phyloP scores from a whole-genome alignment of 2,797 vertebrate species.

The Poeciliopsis turneri region DNA sequence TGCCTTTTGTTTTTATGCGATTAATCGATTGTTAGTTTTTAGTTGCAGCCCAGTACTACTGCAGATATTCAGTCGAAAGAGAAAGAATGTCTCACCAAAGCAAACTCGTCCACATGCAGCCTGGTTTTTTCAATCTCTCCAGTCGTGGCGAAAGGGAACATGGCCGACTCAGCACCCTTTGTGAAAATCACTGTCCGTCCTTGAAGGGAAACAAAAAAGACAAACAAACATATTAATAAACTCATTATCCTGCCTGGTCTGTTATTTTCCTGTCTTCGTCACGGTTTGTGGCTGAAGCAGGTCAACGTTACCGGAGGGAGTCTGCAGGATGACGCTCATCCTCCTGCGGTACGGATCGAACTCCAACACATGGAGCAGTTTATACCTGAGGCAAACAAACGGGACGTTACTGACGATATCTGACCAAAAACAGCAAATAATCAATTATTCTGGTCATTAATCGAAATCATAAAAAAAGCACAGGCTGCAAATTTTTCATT shows the following conservation, averaged over 20 bases:
- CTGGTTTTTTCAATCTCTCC: slow-evolving; percentile 95
- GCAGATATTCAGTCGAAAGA: background rate
- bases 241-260: background rate
- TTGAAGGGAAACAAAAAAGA: slow-evolving; percentile 54
- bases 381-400: slow-evolving; percentile 82
- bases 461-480: too few species aligned
- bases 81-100: slow-evolving; percentile 84
- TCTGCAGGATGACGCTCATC: slow-evolving; percentile 96
- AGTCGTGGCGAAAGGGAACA: slow-evolving; percentile 88
- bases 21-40: too few species aligned
- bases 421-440: background rate
- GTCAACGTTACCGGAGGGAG: slow-evolving; percentile 84
- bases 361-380: slow-evolving; percentile 93
- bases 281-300: background rate
- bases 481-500: too few species aligned
- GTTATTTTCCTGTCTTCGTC: background rate
- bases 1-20: too few species aligned
- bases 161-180: slow-evolving; percentile 95
- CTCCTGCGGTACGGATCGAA: slow-evolving; percentile 94
- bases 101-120: slow-evolving; percentile 96
- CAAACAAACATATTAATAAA: background rate
- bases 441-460: too few species aligned
- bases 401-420: background rate
- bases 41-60: too few species aligned
- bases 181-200: slow-evolving; percentile 92